A percentile compares a stretch with the other conserved stretches of the same genome.
Evolutionary conservation across 2,888 invertebrate genomes (phyloP).

Genomic region (Apodemia mormo): DNA sequence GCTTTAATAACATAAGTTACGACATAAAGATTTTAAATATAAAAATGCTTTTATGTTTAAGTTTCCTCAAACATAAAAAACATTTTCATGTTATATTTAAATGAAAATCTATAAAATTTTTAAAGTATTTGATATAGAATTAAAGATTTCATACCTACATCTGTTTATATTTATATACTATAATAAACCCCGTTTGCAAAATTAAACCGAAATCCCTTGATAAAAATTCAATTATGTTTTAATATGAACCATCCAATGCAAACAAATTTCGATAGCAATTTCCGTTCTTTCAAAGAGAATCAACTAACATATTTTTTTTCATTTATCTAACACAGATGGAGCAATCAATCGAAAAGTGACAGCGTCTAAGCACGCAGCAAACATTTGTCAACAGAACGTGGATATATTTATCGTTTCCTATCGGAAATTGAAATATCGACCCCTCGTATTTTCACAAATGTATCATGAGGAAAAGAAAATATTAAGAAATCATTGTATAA

Average conservation of each 20-base stretch:
- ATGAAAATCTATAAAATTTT: too few relatives aligned
- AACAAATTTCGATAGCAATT: slow-evolving; percentile 22
- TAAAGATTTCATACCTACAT: too few relatives aligned
- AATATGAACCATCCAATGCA: slow-evolving; percentile 7
- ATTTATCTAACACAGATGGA: slow-evolving; percentile 50
- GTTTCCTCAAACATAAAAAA: too few relatives aligned
- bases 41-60: too few relatives aligned
- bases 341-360: slow-evolving; percentile 56
- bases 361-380: slow-evolving; percentile 44
- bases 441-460: slow-evolving; percentile 12
- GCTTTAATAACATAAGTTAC: too few relatives aligned
- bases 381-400: slow-evolving; percentile 58
- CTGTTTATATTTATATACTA: too few relatives aligned
- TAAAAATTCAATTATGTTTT: slow-evolving; percentile 14
- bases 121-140: too few relatives aligned
- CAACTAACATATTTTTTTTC: slow-evolving; percentile 42
- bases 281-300: slow-evolving; percentile 30
- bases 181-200: not conserved
- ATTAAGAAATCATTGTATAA: not conserved
- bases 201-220: not conserved
- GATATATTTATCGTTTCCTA: slow-evolving; percentile 61
- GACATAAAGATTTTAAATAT: too few relatives aligned
- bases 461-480: not conserved
- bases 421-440: slow-evolving; percentile 65
- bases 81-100: too few relatives aligned